Conservation (phyloP, 2,113 vertebrate species). For the Leuciscus idus region DNA sequence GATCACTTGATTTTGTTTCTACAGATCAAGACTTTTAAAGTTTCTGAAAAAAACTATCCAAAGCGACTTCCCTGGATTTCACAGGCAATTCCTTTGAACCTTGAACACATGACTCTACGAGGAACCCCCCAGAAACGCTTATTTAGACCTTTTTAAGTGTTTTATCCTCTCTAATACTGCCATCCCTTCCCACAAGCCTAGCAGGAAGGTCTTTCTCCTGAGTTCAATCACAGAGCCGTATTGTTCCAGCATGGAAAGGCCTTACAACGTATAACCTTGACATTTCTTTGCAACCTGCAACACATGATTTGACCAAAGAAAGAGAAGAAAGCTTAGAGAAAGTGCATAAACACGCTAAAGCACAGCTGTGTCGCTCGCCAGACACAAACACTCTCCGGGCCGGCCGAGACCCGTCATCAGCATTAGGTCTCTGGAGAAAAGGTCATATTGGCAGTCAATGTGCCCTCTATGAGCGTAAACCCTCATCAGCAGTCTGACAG, state of each 20-base stretch:
- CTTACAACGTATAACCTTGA: background rate
- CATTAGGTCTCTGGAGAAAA: slow-evolving; percentile 39
- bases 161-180: background rate
- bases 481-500: slow-evolving; percentile 26
- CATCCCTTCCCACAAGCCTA: background rate
- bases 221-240: background rate
- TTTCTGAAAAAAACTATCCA: background rate
- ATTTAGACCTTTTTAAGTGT: slow-evolving; percentile 9
- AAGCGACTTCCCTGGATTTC: background rate
- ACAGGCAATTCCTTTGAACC: too few relatives aligned
- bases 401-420: slow-evolving; percentile 9
- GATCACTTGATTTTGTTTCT: background rate
- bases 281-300: background rate
- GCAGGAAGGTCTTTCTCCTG: background rate
- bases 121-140: background rate
- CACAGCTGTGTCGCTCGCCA: background rate
- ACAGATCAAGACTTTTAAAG: background rate
- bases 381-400: background rate
- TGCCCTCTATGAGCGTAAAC: slow-evolving; percentile 24
- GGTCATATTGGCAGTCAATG: slow-evolving; percentile 27
- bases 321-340: background rate
- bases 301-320: background rate
- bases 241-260: background rate
- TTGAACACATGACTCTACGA: background rate
- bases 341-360: slow-evolving; percentile 20